Percentiles rank a stretch among this genome's conserved stretches.
phyloP scores from a whole-genome alignment of 2,797 vertebrate genomes.

The Girardinus metallicus region DNA sequence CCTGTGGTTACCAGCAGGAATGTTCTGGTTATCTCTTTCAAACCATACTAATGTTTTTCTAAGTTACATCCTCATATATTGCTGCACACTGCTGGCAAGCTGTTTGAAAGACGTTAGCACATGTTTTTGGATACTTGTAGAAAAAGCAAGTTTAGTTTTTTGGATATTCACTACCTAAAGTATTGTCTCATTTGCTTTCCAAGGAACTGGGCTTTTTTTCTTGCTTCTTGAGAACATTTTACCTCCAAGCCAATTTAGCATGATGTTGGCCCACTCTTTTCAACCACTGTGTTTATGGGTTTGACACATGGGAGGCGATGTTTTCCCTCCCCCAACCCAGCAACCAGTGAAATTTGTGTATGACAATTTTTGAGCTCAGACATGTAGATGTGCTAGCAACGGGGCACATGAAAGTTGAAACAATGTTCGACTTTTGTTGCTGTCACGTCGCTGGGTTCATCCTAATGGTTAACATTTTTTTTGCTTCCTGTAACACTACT shows the following conservation, averaged over 20 bases:
- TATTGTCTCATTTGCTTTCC: not conserved
- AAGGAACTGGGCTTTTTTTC: not conserved
- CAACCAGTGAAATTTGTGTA: too few relatives aligned
- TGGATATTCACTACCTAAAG: not conserved
- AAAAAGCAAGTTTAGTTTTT: not conserved
- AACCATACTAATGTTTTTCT: not conserved
- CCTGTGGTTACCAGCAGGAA: not conserved
- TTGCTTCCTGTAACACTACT: not conserved
- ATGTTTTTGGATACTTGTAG: not conserved
- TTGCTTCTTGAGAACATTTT: not conserved
- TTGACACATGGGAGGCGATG: too few relatives aligned
- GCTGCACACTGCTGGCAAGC: not conserved
- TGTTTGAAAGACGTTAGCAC: not conserved
- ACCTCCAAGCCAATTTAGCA: not conserved
- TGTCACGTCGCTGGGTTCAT: too few relatives aligned
- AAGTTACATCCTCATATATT: not conserved
- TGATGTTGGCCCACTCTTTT: not conserved
- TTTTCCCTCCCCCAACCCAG: too few relatives aligned
- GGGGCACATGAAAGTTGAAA: too few relatives aligned
- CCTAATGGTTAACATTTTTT: too few relatives aligned
- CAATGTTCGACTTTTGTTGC: too few relatives aligned
- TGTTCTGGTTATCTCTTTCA: not conserved
- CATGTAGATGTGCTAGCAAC: too few relatives aligned
- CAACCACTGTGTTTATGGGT: not conserved
- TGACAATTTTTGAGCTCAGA: too few relatives aligned